phyloP scores from a whole-genome alignment of 2,888 invertebrate genomes.

The Schrankia costaestrigalis region DNA sequence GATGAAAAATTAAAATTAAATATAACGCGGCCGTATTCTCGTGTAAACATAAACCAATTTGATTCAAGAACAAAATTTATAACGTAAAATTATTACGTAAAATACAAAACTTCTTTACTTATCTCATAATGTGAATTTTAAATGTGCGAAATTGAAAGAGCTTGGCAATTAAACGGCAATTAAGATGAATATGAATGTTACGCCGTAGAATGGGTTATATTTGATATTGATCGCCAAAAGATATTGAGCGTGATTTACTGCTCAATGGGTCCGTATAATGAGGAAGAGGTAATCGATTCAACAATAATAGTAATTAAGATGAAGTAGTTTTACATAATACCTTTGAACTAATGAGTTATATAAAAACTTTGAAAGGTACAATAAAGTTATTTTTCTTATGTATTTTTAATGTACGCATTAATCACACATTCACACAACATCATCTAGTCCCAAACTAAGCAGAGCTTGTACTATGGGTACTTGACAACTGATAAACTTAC shows the following conservation, averaged over 20 bases:
- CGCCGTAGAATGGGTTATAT: conserved; percentile 3
- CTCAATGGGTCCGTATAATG: conserved; percentile 4
- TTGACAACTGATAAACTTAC: too few species aligned
- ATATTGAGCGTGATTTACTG: conserved; percentile 9
- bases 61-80: conserved; percentile 5
- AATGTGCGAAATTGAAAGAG: conserved; percentile 15
- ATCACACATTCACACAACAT: too few species aligned
- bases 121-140: conserved; percentile 11
- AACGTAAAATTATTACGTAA: conserved; percentile 7
- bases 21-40: too few species aligned
- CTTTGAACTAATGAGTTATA: too few species aligned
- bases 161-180: conserved; percentile 12
- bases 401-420: too few species aligned
- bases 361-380: too few species aligned
- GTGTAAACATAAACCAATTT: conserved; percentile 13
- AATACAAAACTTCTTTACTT: conserved; percentile 14
- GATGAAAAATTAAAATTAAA: too few species aligned
- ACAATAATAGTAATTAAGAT: neutral
- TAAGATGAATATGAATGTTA: conserved; percentile 13
- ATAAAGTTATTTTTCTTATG: too few species aligned
- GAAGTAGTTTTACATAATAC: too few species aligned
- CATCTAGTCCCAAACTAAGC: too few species aligned
- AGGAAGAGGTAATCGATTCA: neutral
- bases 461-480: too few species aligned
- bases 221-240: conserved; percentile 9